These are phyloP conservation scores for Cricetomys ansorgei DNA, from an alignment of 2,113 vertebrate genomes.

Conservation along the genomic window DNA sequence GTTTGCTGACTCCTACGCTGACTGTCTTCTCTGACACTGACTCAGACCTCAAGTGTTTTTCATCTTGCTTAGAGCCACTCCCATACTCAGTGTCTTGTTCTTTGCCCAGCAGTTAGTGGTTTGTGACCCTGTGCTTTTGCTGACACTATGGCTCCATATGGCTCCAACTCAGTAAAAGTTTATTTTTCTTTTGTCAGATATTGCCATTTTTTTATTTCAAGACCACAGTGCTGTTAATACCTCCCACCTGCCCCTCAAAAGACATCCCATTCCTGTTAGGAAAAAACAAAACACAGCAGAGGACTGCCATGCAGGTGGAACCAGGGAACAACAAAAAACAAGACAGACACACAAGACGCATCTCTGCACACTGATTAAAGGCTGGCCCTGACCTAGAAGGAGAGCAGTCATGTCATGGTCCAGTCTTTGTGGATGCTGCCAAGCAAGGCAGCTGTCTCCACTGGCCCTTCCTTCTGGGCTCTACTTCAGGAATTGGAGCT, in stretches of 20 bases:
- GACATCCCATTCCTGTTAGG: background rate
- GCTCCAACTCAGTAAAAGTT: conserved; percentile 18
- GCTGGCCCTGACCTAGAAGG: background rate
- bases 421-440: background rate
- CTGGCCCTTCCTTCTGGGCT: conserved; percentile 26
- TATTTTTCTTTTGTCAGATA: background rate
- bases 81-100: background rate
- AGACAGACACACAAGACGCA: conserved; percentile 58
- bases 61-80: background rate
- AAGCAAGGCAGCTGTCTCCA: background rate
- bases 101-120: conserved; percentile 34
- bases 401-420: background rate
- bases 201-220: background rate
- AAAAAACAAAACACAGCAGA: conserved; percentile 18
- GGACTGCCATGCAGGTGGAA: background rate
- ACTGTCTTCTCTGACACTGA: background rate
- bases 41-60: background rate
- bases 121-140: conserved; percentile 47
- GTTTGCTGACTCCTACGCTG: background rate
- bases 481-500: conserved; percentile 47
- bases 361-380: background rate
- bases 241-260: background rate
- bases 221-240: conserved; percentile 34
- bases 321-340: background rate
- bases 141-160: conserved; percentile 48